Evolutionary conservation across 2,113 vertebrate species (phyloP), one percentile per base, ranked within the genome.

Genomic region (Hyla sarda): DNA sequence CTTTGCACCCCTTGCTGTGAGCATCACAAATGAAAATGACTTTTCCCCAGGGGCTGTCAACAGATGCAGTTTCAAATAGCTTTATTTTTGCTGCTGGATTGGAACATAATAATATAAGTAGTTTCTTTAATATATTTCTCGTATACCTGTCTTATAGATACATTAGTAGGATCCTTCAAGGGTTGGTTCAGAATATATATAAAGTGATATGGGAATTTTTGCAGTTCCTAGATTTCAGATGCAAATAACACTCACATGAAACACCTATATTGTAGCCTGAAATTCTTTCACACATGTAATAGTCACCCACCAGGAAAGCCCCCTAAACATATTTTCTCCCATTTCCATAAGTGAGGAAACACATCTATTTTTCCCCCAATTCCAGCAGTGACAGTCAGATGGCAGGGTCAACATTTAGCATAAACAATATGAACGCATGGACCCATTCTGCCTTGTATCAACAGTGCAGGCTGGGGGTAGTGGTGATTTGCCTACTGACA

Each of bases 21-120:
- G 48, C 75, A 56, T 37, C 30, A 79, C 76, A 80, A 80, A 80
- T 80, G 32, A 80, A 80, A 80, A 80, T 80, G 34, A 41, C 30
- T 80, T 60, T 80, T 80, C 56, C 54, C 77, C 77, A 45, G 34
- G 77, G 34, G 77, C 50, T 62, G 77, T 62, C 77, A 80, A 60
- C 54, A 60, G 23, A 80, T 80, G 21, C 34, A 34, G 34, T 45
- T 60, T 41, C 54, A 62, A 23, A 62, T 80, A 16, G 77, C 77
- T 62, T 62, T 41, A 25, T 54, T n/a, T 16, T 37, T 37, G 54
- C 77, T 12, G 19, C 7, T 2, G 77, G 77, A 41, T 21, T 25
- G 10, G 62, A 80, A 62, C 50, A 34, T 41, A 60, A 62, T 45
- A 62, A 58, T 58, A 78, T 34, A 78, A 78, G 76, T 34, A 58